phyloP scores from a whole-genome alignment of 2,888 invertebrate genomes.

The Eurois occulta region DNA sequence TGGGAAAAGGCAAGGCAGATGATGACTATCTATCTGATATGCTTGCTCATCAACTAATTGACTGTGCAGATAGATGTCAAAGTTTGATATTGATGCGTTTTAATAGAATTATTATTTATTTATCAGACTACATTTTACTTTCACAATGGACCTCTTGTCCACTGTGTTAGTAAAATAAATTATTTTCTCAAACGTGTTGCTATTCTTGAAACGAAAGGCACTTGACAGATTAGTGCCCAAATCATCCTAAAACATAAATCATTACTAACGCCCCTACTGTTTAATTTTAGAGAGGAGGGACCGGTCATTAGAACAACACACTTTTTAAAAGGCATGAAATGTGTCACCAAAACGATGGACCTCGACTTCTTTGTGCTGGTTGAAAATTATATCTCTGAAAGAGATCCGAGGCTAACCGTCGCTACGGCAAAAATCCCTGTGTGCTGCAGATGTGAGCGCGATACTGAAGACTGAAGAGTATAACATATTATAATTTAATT shows the following conservation, averaged over 20 bases:
- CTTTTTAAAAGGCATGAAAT: background rate
- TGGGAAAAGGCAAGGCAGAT: too few relatives aligned
- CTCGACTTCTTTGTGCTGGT: background rate
- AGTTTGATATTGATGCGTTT: background rate
- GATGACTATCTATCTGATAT: too few relatives aligned
- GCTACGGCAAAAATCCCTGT: background rate
- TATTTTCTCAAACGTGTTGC: constrained; percentile 14
- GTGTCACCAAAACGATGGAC: background rate
- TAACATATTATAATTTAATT: background rate
- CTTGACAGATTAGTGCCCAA: background rate
- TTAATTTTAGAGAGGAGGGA: background rate
- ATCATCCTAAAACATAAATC: background rate
- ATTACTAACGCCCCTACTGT: background rate
- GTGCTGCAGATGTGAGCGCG: background rate
- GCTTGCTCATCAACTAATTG: too few relatives aligned
- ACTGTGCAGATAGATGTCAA: background rate
- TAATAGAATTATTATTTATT: background rate
- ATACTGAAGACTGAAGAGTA: background rate
- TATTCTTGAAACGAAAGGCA: constrained; percentile 25
- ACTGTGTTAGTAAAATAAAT: background rate
- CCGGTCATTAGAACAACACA: background rate
- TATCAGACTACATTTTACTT: too few relatives aligned
- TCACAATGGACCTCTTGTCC: too few relatives aligned
- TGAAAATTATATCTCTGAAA: background rate
- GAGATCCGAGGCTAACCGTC: background rate